These are phyloP conservation scores for Glossophaga mutica DNA, from an alignment of 2,797 vertebrate species.

Conservation along the genomic window DNA sequence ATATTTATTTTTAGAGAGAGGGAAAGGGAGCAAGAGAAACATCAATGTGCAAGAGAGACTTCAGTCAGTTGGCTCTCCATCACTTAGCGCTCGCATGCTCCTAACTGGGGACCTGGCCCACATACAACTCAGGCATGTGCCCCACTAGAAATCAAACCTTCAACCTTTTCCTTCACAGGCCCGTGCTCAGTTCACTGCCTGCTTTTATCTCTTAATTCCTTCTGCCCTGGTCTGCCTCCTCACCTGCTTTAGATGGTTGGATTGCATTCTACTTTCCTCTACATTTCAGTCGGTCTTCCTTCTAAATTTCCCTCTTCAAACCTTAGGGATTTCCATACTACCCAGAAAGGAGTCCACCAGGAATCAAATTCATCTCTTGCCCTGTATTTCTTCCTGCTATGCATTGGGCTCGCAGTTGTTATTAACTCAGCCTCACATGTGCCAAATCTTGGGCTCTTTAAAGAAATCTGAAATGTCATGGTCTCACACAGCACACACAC, in stretches of 20 bases:
- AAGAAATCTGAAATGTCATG: neutral
- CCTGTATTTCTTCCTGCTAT: neutral
- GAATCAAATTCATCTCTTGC: neutral
- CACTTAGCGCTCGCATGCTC: too few relatives aligned
- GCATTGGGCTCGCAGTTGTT: neutral
- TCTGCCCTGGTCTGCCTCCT: neutral
- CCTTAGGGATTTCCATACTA: neutral
- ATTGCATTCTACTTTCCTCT: neutral
- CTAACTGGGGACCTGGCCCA: too few relatives aligned
- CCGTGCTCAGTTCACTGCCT: neutral
- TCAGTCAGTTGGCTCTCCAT: too few relatives aligned
- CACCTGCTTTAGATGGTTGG: neutral
- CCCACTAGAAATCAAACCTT: too few relatives aligned
- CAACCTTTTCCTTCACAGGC: too few relatives aligned
- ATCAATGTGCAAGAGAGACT: too few relatives aligned
- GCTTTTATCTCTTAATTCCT: neutral
- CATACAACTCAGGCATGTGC: too few relatives aligned
- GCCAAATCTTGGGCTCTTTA: neutral
- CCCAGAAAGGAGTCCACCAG: neutral
- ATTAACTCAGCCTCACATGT: neutral
- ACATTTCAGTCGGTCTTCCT: neutral
- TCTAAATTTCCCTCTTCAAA: neutral
- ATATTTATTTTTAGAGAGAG: too few relatives aligned
- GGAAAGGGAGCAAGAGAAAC: too few relatives aligned
- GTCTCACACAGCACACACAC: neutral